Percentiles rank a stretch among this genome's conserved stretches.
phyloP scores from a whole-genome alignment of 2,888 invertebrate species.

The Cerastis leucographa region DNA sequence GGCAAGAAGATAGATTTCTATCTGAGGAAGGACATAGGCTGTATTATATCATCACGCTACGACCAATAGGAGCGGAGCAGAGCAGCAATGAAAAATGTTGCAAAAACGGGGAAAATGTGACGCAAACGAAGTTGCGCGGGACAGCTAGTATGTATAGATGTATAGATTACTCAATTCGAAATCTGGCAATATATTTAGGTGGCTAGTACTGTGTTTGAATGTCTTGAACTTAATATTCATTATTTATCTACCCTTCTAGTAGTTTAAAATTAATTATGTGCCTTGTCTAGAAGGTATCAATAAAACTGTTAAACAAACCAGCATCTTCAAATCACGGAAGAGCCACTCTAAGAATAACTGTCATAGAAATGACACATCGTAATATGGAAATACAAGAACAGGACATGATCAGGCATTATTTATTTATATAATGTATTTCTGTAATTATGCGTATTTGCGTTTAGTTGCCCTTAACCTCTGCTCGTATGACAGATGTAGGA shows the following conservation, averaged over 20 bases:
- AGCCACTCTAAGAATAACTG: slow-evolving; percentile 23
- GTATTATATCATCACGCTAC: too few species aligned
- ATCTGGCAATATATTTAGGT: too few species aligned
- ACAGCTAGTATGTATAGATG: too few species aligned
- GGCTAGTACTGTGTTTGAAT: too few species aligned
- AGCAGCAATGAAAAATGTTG: too few species aligned
- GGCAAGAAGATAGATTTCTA: too few species aligned
- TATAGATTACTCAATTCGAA: too few species aligned
- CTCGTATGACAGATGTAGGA: slow-evolving; percentile 44
- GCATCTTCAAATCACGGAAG: slow-evolving; percentile 42
- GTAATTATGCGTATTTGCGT: slow-evolving; percentile 60
- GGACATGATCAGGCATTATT: slow-evolving; percentile 47
- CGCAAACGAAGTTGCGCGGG: too few species aligned
- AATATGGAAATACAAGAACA: slow-evolving; percentile 53
- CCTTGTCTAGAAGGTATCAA: neutral
- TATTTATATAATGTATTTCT: slow-evolving; percentile 40
- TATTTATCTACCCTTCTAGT: neutral
- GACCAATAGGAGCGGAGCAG: too few species aligned
- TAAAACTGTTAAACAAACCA: slow-evolving; percentile 12
- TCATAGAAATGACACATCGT: slow-evolving; percentile 53
- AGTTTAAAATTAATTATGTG: neutral
- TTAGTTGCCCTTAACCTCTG: slow-evolving; percentile 55
- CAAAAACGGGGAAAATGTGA: too few species aligned
- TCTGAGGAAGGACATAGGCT: too few species aligned
- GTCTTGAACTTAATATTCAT: neutral